Evolutionary conservation across 23 tunicate genomes (phyloP), one percentile per base, ranked within the genome.

Genomic region (Trididemnum clinides): DNA sequence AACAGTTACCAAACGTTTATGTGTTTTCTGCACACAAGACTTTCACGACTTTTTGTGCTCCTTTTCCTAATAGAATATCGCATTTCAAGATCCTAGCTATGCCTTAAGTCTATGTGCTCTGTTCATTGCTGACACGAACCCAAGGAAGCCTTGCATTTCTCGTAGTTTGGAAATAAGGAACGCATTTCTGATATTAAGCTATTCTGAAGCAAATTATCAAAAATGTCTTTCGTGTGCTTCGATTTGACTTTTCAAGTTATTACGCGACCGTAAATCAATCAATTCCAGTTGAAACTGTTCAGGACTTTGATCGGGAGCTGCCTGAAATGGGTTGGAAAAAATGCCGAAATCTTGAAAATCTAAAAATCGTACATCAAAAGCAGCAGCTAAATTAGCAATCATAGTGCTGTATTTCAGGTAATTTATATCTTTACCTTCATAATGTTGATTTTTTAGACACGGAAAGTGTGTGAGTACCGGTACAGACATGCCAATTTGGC

Each of bases 361-460:
- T 15, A 44, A 44, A 10, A 44, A 44, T 10, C 54, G 15, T 7
- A 15, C 54, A 44, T 44, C 54, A 44, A 44, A 44, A 15, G 54
- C 54, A 44, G 15, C 54, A 44, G 54, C 10, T 7, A 44, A 44
- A 7, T 44, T 44, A 44, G 10, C n/a, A n/a, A n/a, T 4, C 23
- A 21, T 12, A 4, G 4, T 62, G 18, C 21, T 19, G 27, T 62
- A 62, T 30, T 70, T 70, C 21, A 26, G 77, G 37, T 70, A 70
- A 30, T 70, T 70, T 15, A 70, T 70, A 30, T 70, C 10, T 70
- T 31, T 15, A 7, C 77, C 77, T 70, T 70, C 37, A 70, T 70
- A 2, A 70, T 70, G 36, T 70, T 70, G 77, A 39, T 3, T 74
- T 74, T 74, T 39, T 28, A 71, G 31, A 74, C 81, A 74, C 10